A percentile compares a stretch with the other conserved stretches of the same genome.
Conservation (phyloP, 2,888 invertebrate genomes). For the Didymodactylos carnosus region DNA sequence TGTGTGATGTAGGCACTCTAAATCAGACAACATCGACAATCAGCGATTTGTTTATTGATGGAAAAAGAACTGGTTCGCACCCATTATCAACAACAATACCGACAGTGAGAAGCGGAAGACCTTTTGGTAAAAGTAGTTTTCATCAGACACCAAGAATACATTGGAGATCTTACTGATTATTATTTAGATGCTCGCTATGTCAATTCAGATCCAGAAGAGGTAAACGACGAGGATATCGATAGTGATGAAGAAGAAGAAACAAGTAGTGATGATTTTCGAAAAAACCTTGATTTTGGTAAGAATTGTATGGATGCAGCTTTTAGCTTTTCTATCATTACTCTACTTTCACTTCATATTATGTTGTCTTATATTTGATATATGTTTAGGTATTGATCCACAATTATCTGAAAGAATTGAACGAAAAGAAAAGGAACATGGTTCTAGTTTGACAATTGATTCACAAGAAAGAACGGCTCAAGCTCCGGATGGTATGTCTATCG, state of each 20-base stretch:
- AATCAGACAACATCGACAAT: conserved; percentile 1
- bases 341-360: too few relatives aligned
- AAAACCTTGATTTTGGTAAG: conserved; percentile 11
- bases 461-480: background rate
- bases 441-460: too few relatives aligned
- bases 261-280: conserved; percentile 6
- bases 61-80: too few relatives aligned
- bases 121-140: too few relatives aligned
- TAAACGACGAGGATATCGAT: background rate
- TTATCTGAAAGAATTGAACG: background rate
- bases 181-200: background rate
- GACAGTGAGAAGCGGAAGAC: too few relatives aligned
- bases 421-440: background rate
- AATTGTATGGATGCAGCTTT: background rate
- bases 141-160: background rate
- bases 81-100: background rate
- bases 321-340: background rate
- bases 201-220: background rate
- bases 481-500: background rate
- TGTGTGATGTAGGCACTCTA: background rate
- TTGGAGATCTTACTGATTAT: background rate
- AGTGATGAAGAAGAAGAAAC: background rate
- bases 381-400: background rate
- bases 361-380: too few relatives aligned
- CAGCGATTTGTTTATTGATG: conserved; percentile 3